Evolutionary conservation across 2,888 invertebrate species (phyloP), one percentile per base, ranked within the genome.

Genomic region (Cerastis leucographa): DNA sequence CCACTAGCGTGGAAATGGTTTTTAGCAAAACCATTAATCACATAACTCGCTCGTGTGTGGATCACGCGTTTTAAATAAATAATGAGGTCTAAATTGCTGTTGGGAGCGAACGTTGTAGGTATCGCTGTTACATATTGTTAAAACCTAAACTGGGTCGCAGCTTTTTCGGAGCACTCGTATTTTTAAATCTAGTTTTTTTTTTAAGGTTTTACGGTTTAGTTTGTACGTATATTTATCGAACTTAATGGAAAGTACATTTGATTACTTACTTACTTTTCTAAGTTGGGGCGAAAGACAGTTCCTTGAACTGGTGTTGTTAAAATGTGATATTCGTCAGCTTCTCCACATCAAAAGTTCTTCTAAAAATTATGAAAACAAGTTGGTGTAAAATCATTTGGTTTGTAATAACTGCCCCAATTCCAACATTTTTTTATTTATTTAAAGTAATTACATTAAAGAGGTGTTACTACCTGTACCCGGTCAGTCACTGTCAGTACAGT

Each of bases 1-100:
- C 78, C 77, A 84, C 85, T 87, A 88, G 79, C 71, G 74, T 74
- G 74, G 78, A 85, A 85, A 84, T 83, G 74, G 80, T 74, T 81
- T 85, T 87, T 87, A 81, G 76, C 74, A 74, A 77, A 80, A 80
- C 75, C 88, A 88, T 88, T 88, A 84, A 88, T 89, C 81, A 85
- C 78, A 81, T 78, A 76, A 80, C 74, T 84, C 69, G 78, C 68
- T 74, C 49, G 75, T 76, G 81, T 81, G 81, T 84, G 76, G 72
- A 85, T 76, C 69, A 78, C 75, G 78, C 78, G 80, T 85, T 85
- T 83, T 87, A 85, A 85, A 86, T 86, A 87, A 87, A 81, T 83
- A 87, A 85, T 83, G 87, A 84, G 76, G 79, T 85, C 85, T 85
- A 86, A 87, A 87, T 85, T 83, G 82, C 80, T 83, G 76, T 73